These are phyloP conservation scores for Varanus komodoensis DNA, from an alignment of 2,113 vertebrate genomes.

Conservation along the genomic window DNA sequence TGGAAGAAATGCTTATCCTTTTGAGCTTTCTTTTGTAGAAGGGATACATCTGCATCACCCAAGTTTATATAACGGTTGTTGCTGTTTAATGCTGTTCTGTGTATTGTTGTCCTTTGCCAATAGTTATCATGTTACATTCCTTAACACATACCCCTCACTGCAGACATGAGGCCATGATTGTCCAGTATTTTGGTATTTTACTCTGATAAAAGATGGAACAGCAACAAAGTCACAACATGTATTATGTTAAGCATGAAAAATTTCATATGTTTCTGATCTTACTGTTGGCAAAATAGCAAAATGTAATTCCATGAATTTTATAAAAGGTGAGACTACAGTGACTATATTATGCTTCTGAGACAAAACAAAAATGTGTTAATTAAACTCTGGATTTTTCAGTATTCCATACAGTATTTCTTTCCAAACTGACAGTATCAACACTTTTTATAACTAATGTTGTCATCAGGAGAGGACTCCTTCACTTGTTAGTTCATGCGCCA, in stretches of 20 bases:
- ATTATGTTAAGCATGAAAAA: neutral
- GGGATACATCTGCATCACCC: neutral
- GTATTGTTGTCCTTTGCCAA: neutral
- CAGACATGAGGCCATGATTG: neutral
- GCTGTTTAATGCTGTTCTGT: neutral
- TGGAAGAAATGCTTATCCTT: neutral
- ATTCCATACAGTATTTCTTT: neutral
- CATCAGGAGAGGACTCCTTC: constrained; percentile 13
- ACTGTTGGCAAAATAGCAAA: neutral
- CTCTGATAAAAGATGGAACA: neutral
- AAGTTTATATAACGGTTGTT: neutral
- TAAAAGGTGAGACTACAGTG: accelerated
- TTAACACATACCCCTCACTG: neutral
- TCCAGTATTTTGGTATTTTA: neutral
- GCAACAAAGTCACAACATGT: neutral
- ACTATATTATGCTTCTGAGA: neutral
- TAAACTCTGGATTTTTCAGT: constrained; percentile 6
- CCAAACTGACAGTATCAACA: constrained; percentile 5
- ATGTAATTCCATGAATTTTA: neutral
- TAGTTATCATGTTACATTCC: neutral
- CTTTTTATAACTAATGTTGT: constrained; percentile 1
- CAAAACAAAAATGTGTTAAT: neutral
- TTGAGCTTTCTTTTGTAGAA: neutral
- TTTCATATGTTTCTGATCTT: constrained; percentile 6
- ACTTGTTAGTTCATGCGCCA: constrained; percentile 38